phyloP scores from a whole-genome alignment of 2,888 invertebrate genomes.

The Thecophora atra region DNA sequence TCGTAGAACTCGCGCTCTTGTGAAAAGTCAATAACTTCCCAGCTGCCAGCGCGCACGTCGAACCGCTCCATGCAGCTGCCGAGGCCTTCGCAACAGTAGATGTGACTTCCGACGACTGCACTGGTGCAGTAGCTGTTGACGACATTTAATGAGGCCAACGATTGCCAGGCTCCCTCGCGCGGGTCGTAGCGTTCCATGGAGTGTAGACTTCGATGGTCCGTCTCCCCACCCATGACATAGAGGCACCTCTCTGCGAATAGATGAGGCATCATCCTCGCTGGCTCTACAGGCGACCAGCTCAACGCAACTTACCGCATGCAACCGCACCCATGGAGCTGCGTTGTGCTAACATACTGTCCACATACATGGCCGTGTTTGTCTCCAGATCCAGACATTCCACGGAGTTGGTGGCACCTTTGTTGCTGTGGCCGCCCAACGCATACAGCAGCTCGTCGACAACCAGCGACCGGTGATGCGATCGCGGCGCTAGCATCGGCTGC shows the following conservation, averaged over 20 bases:
- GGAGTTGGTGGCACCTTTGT: slow-evolving; percentile 47
- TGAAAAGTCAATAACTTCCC: slow-evolving; percentile 55
- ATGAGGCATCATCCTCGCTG: background rate
- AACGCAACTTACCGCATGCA: slow-evolving; percentile 44
- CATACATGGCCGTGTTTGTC: slow-evolving; percentile 48
- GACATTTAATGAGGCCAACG: slow-evolving; percentile 49
- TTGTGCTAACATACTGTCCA: slow-evolving; percentile 52
- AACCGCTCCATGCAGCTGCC: slow-evolving; percentile 56
- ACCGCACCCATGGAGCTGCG: slow-evolving; percentile 57
- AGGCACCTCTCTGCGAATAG: slow-evolving; percentile 46
- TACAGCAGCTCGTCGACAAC: slow-evolving; percentile 52
- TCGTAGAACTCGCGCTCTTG: slow-evolving; percentile 56
- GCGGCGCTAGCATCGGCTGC: slow-evolving; percentile 46
- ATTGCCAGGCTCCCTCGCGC: slow-evolving; percentile 51
- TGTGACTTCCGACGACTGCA: slow-evolving; percentile 49
- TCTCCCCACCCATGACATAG: slow-evolving; percentile 58
- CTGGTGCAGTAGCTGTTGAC: slow-evolving; percentile 56
- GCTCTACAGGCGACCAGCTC: background rate
- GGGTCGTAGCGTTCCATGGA: slow-evolving; percentile 54
- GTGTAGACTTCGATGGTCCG: slow-evolving; percentile 51
- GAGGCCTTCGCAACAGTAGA: slow-evolving; percentile 56
- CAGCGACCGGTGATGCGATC: slow-evolving; percentile 56
- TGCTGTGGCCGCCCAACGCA: slow-evolving; percentile 53
- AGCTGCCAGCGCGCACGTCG: slow-evolving; percentile 50
- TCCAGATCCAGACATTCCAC: slow-evolving; percentile 53